Evolutionary conservation across 2,888 invertebrate species (phyloP).

Genomic region (Nephrotoma flavescens): DNA sequence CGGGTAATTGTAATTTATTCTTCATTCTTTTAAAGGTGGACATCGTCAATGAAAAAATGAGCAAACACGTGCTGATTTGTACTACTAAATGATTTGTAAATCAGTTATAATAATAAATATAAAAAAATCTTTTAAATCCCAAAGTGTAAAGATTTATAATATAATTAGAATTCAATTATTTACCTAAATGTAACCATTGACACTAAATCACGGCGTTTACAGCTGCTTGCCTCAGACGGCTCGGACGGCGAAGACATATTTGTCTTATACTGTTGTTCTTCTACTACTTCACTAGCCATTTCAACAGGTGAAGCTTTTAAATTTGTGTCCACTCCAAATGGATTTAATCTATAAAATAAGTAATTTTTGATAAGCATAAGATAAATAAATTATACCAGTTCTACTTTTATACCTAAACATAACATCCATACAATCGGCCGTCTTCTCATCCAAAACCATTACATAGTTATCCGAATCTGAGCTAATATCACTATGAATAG

Average conservation of each 20-base stretch:
- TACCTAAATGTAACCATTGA: constrained; percentile 33
- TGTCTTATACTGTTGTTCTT: constrained; percentile 42
- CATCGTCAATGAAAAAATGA: no score
- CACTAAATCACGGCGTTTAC: constrained; percentile 64
- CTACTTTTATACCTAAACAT: constrained; percentile 40
- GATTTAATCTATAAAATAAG: constrained; percentile 24
- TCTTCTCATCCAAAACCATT: constrained; percentile 49
- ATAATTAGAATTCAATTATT: no score
- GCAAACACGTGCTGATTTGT: no score
- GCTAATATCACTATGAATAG: constrained; percentile 66
- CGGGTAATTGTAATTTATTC: no score
- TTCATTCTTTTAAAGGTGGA: no score
- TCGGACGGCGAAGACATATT: constrained; percentile 69
- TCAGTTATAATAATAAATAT: no score
- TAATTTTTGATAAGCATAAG: background rate
- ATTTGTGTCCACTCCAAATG: constrained; percentile 35
- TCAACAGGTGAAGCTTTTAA: constrained; percentile 42
- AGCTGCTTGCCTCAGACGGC: constrained; percentile 65
- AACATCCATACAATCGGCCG: constrained; percentile 52
- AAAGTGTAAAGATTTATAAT: no score
- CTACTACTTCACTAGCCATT: constrained; percentile 71
- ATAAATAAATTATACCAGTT: background rate
- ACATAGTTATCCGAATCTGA: constrained; percentile 80
- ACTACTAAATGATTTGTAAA: no score
- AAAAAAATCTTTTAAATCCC: no score